Evolutionary conservation across 64 coral and sea anemone species (phyloP).

Genomic region (Cladopsammia gracilis): DNA sequence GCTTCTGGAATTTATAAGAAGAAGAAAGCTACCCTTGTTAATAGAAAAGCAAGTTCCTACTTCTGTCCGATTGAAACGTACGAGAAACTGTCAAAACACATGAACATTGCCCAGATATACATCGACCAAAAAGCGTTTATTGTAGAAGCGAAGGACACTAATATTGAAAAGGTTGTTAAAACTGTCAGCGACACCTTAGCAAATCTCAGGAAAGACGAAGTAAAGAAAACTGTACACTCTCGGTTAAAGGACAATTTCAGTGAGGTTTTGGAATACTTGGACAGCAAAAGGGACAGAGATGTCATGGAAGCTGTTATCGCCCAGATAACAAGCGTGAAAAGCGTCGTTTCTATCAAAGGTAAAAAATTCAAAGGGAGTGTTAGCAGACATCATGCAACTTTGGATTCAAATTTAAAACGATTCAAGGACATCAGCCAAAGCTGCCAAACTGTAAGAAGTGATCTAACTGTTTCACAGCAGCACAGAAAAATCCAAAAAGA

Average conservation of each 20-base stretch:
- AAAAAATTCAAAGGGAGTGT: too few species aligned
- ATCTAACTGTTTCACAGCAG: too few species aligned
- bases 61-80: slow-evolving; percentile 13
- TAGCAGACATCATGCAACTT: too few species aligned
- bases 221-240: neutral
- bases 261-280: neutral
- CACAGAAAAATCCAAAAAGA: neutral
- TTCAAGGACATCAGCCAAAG: too few species aligned
- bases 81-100: neutral
- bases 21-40: neutral
- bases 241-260: neutral
- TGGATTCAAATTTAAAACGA: too few species aligned
- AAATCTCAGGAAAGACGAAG: neutral
- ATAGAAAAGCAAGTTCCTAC: neutral
- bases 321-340: too few species aligned
- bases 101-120: slow-evolving; percentile 11
- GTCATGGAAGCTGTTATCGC: too few species aligned
- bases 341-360: too few species aligned
- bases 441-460: too few species aligned
- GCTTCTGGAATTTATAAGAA: slow-evolving; percentile 7
- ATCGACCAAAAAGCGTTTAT: slow-evolving; percentile 8
- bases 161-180: neutral
- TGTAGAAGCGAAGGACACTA: neutral
- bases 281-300: too few species aligned
- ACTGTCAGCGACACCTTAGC: slow-evolving; percentile 1